Evolutionary conservation across 1,140 invertebrate genomes (phyloP), one percentile per base, ranked within the genome.

Genomic region (Limonius californicus): DNA sequence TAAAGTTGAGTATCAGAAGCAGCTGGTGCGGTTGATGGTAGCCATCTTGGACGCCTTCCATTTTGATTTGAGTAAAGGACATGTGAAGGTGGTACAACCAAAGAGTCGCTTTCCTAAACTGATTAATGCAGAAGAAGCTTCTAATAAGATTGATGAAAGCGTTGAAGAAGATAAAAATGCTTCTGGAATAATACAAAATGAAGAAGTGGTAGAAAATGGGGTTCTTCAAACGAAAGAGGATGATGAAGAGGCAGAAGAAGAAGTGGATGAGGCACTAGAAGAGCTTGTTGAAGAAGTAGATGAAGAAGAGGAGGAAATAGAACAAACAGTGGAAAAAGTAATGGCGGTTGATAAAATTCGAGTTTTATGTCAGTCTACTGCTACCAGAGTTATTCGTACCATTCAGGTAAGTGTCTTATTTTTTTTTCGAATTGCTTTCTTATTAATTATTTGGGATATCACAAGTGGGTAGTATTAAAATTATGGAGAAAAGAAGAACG

Each of bases 31-130:
- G 66, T 83, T 97, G 39, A 79, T 96, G 14, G 87, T 94, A 0
- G 84, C 83, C 1, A 88, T 98, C 57, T 78, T 99, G 21, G 91
- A 97, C 77, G 85, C 88, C 1, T 99, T 98, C 73, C 95, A 98
- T 78, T 98, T 91, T 78, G 91, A 97, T 82, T 77, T 97, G 21
- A 86, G 83, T 0, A 86, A 87, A 73, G 82, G 81, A 0, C 77
- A 82, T 78, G 61, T 71, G 66, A 62, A 70, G 63, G 59, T 66
- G 19, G n/a, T 39, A 39, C 4, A 50, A n/a, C 18, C 18, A 45
- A 57, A 56, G 55, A 59, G 64, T n/a, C n/a, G n/a, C n/a, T n/a
- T n/a, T n/a, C n/a, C n/a, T 54, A 57, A 54, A 30, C 4, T 32
- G 27, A 32, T 11, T 32, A 32, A 6, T 32, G 11, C 11, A 32